Evolutionary conservation across 2,113 vertebrate species (phyloP).

Genomic region (Sphaerodactylus townsendi): DNA sequence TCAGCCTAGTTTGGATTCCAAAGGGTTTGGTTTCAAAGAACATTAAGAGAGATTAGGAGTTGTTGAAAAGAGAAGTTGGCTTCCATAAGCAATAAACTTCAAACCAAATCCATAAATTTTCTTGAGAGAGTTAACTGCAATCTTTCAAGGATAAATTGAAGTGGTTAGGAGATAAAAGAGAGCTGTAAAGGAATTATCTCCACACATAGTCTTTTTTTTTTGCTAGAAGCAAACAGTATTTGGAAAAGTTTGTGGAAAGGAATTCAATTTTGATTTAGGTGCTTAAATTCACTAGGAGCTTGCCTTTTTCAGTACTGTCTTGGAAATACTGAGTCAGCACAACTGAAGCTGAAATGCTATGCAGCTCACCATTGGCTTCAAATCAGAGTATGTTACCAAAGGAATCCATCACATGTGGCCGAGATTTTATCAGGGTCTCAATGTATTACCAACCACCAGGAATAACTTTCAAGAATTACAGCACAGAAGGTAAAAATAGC

Average conservation of each 20-base stretch:
- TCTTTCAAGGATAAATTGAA: no score
- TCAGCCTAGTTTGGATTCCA: not conserved
- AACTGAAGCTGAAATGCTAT: constrained; percentile 28
- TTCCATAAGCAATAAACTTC: no score
- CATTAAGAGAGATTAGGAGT: no score
- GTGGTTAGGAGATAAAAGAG: no score
- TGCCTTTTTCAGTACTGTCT: not conserved
- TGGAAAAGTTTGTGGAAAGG: not conserved
- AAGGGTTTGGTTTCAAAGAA: no score
- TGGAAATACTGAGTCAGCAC: not conserved
- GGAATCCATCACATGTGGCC: no score
- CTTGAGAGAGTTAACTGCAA: no score
- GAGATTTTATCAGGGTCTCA: constrained; percentile 32
- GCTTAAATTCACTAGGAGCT: not conserved
- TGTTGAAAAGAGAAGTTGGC: no score
- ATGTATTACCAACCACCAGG: constrained; percentile 29
- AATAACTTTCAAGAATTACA: constrained; percentile 32
- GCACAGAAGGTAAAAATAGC: not conserved
- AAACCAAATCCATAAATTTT: no score
- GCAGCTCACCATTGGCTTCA: constrained; percentile 15
- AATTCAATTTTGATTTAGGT: not conserved
- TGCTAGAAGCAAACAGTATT: rapidly evolving
- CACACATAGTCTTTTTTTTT: rapidly evolving
- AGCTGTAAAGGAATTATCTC: not conserved
- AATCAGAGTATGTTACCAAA: no score